A percentile compares a stretch with the other conserved stretches of the same genome.
These are phyloP conservation scores for Bufo bufo DNA, from an alignment of 2,113 vertebrate species.

Conservation along the genomic window DNA sequence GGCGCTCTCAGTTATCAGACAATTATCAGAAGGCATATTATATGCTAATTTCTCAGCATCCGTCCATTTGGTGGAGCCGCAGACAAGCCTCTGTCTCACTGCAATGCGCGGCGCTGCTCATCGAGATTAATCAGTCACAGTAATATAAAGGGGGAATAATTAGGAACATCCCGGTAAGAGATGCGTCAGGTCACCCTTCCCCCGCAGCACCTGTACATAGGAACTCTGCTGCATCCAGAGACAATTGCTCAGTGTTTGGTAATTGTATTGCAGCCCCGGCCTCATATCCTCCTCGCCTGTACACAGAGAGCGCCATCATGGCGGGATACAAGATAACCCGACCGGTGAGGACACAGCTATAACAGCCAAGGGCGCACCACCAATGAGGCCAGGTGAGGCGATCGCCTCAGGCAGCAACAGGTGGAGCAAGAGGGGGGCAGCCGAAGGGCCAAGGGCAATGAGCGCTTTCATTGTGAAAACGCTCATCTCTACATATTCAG, in stretches of 20 bases:
- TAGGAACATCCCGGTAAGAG: background rate
- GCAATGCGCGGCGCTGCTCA: background rate
- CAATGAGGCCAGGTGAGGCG: too few species aligned
- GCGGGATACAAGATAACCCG: too few species aligned
- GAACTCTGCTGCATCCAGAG: background rate
- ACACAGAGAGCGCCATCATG: background rate
- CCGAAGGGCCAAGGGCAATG: too few species aligned
- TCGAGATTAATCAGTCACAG: slow-evolving; percentile 30
- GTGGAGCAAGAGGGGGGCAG: too few species aligned
- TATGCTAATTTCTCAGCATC: slow-evolving; percentile 26
- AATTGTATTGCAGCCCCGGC: background rate
- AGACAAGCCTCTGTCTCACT: background rate
- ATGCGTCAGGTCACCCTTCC: background rate
- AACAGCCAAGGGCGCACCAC: too few species aligned
- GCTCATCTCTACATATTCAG: too few species aligned
- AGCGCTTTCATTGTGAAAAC: too few species aligned
- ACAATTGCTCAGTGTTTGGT: background rate
- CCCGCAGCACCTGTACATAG: background rate
- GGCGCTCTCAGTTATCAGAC: slow-evolving; percentile 5
- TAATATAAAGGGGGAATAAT: slow-evolving; percentile 19
- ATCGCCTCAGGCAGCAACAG: too few species aligned
- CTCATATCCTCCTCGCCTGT: background rate
- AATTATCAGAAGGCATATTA: slow-evolving; percentile 30
- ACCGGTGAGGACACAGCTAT: too few species aligned
- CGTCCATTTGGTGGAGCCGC: background rate